A percentile compares a stretch with the other conserved stretches of the same genome.
phyloP scores from a whole-genome alignment of 2,797 vertebrate genomes.

The Sphaeramia orbicularis region DNA sequence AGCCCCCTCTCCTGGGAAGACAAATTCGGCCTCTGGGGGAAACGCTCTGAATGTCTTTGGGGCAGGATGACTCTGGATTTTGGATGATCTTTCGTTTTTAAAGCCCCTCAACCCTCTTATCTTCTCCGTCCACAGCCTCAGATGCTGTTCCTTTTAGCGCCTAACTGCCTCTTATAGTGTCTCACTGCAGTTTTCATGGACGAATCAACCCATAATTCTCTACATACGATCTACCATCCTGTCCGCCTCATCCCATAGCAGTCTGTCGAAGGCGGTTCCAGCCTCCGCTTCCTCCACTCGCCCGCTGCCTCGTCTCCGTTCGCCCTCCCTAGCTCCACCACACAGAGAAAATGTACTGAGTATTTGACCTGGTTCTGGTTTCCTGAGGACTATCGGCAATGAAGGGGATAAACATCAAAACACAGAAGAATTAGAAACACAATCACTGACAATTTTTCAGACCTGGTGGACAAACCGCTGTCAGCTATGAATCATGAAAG shows the following conservation, averaged over 20 bases:
- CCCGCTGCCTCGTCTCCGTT: constrained; percentile 21
- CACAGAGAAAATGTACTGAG: constrained; percentile 38
- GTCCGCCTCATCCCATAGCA: constrained; percentile 18
- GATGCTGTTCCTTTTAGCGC: constrained; percentile 33
- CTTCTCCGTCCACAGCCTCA: constrained; percentile 35
- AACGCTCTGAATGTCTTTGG: constrained; percentile 58
- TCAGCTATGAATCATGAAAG: constrained; percentile 42
- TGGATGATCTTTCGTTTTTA: constrained; percentile 4
- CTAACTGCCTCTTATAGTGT: constrained; percentile 34
- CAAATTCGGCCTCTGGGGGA: constrained; percentile 33
- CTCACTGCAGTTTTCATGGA: constrained; percentile 37
- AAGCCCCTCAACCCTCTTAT: not conserved
- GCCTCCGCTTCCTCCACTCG: constrained; percentile 20
- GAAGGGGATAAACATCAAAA: constrained; percentile 22
- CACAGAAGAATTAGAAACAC: constrained; percentile 18
- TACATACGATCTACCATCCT: not conserved
- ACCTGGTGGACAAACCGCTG: constrained; percentile 30
- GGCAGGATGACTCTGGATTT: constrained; percentile 23
- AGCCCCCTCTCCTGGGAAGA: constrained; percentile 32
- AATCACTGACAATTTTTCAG: constrained; percentile 7
- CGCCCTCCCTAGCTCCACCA: constrained; percentile 25
- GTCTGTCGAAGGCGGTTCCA: constrained; percentile 13
- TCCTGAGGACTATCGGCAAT: constrained; percentile 23
- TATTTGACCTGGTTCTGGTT: constrained; percentile 27
- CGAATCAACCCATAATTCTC: constrained; percentile 19